Conservation (phyloP, 1,140 invertebrate species). For the Lordiphosa mommai region DNA sequence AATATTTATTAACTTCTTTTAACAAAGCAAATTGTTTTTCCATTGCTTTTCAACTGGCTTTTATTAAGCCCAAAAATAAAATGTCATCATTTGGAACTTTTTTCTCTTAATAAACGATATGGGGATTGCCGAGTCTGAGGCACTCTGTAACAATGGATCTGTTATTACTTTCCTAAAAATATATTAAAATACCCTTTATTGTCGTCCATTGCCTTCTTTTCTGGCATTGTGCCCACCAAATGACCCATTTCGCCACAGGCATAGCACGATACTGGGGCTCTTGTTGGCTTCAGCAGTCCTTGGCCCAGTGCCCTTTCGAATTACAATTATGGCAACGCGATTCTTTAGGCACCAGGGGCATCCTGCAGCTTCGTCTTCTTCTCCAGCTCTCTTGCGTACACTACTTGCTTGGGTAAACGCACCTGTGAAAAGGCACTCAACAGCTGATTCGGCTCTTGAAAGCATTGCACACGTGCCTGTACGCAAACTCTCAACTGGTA, state of each 20-base stretch:
- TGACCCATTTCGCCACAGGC: background rate
- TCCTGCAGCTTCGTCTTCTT: too few relatives aligned
- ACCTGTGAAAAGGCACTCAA: too few relatives aligned
- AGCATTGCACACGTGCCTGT: too few relatives aligned
- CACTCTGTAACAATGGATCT: slow-evolving; percentile 16
- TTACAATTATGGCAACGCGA: slow-evolving; percentile 6
- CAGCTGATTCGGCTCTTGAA: too few relatives aligned
- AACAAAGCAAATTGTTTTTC: too few relatives aligned
- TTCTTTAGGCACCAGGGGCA: too few relatives aligned
- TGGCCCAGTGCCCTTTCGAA: slow-evolving; percentile 5
- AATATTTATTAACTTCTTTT: too few relatives aligned
- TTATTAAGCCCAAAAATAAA: too few relatives aligned
- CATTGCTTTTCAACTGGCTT: too few relatives aligned
- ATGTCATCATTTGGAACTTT: background rate
- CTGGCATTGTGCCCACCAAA: background rate
- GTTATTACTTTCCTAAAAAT: slow-evolving; percentile 1
- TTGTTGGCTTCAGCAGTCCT: slow-evolving; percentile 8
- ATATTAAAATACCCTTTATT: slow-evolving; percentile 4
- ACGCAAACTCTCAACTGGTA: too few relatives aligned
- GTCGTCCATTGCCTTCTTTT: background rate
- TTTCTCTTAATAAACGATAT: slow-evolving; percentile 4
- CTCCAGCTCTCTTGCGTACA: too few relatives aligned
- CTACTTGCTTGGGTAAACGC: too few relatives aligned
- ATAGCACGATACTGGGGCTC: slow-evolving; percentile 2
- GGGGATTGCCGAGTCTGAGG: slow-evolving; percentile 1